These are phyloP conservation scores for Guaruba guarouba DNA, from an alignment of 2,113 vertebrate species.

Conservation along the genomic window DNA sequence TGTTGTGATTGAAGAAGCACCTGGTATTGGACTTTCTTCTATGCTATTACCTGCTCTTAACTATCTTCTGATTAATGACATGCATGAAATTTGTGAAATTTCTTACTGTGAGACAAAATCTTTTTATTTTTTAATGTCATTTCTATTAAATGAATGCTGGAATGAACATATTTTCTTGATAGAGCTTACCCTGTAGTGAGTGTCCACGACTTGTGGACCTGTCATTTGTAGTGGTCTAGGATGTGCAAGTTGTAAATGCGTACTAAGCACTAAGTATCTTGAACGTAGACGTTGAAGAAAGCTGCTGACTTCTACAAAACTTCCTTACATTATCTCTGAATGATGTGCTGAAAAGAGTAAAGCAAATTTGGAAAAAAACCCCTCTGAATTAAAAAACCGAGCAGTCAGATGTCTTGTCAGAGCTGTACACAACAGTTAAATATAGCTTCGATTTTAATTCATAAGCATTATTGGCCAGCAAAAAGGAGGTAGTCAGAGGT, in stretches of 20 bases:
- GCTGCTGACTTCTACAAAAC: background rate
- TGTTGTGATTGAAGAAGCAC: background rate
- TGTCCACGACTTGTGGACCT: background rate
- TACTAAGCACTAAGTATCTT: background rate
- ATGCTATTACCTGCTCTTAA: background rate
- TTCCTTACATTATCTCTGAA: background rate
- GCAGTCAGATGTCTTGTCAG: background rate
- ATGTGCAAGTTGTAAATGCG: background rate
- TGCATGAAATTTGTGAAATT: background rate
- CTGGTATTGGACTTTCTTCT: background rate
- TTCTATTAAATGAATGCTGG: background rate
- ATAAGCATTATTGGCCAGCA: background rate
- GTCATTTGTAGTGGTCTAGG: background rate
- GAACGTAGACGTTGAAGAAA: background rate
- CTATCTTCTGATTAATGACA: background rate
- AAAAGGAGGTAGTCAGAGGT: background rate
- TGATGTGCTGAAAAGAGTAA: background rate
- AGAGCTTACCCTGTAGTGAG: rapidly evolving
- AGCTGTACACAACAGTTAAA: background rate
- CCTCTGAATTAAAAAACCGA: background rate
- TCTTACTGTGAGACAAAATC: background rate
- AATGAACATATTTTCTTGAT: background rate
- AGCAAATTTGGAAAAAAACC: background rate
- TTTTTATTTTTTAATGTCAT: background rate
- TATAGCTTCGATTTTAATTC: background rate